phyloP scores from a whole-genome alignment of 2,113 vertebrate species.

The Mionectes macconnelli region DNA sequence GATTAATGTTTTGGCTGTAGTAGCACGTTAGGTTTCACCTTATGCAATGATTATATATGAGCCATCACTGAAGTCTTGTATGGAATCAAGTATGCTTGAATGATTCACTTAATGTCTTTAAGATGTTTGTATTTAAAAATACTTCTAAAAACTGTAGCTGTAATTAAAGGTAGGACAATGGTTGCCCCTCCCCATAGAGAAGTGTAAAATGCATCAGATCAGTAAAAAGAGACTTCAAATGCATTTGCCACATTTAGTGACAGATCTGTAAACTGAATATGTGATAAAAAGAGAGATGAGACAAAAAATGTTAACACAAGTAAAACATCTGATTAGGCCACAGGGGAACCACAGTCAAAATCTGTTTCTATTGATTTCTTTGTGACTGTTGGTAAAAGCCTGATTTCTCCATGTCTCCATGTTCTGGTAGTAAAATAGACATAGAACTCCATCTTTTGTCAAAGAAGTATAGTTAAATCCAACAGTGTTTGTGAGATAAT shows the following conservation, averaged over 20 bases:
- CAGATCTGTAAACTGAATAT: neutral
- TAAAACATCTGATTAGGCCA: neutral
- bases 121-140: constrained; percentile 17
- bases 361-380: neutral
- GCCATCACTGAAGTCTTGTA: neutral
- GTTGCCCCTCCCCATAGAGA: neutral
- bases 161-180: neutral
- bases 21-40: neutral
- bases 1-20: constrained; percentile 27
- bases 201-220: neutral
- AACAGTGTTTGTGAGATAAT: neutral
- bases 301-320: neutral
- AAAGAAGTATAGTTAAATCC: neutral
- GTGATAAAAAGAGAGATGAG: neutral
- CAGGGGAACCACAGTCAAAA: neutral
- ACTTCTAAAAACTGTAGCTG: neutral
- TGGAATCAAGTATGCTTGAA: neutral
- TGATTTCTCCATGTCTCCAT: neutral
- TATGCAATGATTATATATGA: constrained; percentile 3
- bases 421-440: neutral
- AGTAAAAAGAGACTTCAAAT: neutral
- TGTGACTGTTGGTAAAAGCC: neutral
- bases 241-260: neutral
- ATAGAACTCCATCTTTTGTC: neutral
- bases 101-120: neutral